Evolutionary conservation across 2,888 invertebrate species (phyloP).

Genomic region (Phortica okadai): DNA sequence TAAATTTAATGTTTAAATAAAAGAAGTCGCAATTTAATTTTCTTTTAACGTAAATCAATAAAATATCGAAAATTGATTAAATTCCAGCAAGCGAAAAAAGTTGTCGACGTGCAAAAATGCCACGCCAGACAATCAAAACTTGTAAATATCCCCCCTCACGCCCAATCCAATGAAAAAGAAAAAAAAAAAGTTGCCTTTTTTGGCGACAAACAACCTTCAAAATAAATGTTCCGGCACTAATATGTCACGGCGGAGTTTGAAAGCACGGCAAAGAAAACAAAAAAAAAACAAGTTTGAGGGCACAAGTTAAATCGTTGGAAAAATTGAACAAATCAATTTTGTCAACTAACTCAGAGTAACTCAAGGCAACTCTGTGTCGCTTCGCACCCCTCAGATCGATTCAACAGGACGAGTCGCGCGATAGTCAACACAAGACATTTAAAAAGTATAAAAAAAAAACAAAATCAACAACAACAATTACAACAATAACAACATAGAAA

Average conservation of each 20-base stretch:
- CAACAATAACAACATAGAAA: not conserved
- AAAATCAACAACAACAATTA: not conserved
- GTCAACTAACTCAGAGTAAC: conserved; percentile 55
- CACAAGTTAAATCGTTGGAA: conserved; percentile 75
- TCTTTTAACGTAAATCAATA: conserved; percentile 72
- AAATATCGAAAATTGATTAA: conserved; percentile 72
- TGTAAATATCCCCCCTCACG: not conserved
- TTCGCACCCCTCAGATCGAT: not conserved
- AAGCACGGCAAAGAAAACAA: not conserved
- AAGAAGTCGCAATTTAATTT: conserved; percentile 59
- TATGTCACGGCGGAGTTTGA: conserved; percentile 44
- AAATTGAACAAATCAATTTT: conserved; percentile 77
- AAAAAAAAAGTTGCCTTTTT: conserved; percentile 4
- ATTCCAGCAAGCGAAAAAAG: conserved; percentile 58
- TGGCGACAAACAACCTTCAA: conserved; percentile 57
- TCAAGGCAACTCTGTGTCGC: not conserved
- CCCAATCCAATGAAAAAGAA: not conserved
- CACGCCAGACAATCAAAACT: conserved; percentile 10
- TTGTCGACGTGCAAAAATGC: conserved; percentile 64
- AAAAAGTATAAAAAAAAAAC: not conserved
- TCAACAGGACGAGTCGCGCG: not conserved
- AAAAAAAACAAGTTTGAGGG: not conserved
- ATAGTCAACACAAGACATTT: not conserved
- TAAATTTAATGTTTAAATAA: conserved; percentile 48
- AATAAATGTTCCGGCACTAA: conserved; percentile 75